Conservation (phyloP, 2,113 vertebrate species). For the Apodemus sylvaticus region DNA sequence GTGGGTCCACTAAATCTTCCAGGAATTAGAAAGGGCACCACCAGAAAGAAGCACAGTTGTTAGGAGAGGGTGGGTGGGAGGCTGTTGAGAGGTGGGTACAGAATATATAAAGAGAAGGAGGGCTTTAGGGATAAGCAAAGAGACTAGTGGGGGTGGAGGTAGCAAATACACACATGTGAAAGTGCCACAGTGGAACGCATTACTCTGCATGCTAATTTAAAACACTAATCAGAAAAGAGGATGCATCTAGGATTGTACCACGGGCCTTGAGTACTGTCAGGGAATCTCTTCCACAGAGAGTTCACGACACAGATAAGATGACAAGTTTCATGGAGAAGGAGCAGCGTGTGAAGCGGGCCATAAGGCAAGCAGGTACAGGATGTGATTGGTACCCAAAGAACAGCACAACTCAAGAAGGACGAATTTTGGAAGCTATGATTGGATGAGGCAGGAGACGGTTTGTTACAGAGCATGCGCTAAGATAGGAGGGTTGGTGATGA, state of each 20-base stretch:
- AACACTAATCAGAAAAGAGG: not conserved
- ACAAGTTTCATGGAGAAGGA: not conserved
- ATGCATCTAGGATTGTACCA: not conserved
- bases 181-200: not conserved
- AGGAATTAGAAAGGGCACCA: not conserved
- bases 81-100: not conserved
- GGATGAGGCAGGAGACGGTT: not conserved
- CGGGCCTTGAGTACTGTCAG: not conserved
- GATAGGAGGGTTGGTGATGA: not conserved
- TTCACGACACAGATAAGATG: not conserved
- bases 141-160: not conserved
- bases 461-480: not conserved
- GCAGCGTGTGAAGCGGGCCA: not conserved
- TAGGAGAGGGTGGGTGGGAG: not conserved
- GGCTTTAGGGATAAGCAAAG: not conserved
- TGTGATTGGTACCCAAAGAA: not conserved
- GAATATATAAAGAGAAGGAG: not conserved
- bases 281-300: not conserved
- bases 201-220: not conserved
- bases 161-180: not conserved
- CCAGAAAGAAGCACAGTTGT: not conserved
- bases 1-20: not conserved
- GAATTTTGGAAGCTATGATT: not conserved
- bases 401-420: not conserved
- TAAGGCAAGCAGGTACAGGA: not conserved